Evolutionary conservation across 1,140 invertebrate species (phyloP), one percentile per base, ranked within the genome.

Genomic region (Drosophila fuyamai): DNA sequence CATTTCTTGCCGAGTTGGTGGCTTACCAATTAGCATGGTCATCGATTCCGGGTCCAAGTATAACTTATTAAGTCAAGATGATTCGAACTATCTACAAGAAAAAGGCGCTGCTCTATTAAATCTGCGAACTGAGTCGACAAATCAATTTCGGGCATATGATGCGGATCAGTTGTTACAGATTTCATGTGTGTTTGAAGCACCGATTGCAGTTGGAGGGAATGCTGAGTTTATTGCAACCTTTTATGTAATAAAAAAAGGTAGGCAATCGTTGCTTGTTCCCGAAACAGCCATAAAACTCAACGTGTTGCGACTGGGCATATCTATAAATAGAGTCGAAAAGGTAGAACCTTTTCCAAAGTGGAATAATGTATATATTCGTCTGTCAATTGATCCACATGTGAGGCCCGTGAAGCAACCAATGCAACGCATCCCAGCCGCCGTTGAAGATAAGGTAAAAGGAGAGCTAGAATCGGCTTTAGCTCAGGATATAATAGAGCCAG

Each of bases 161-260:
- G 35, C 12, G 51, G 51, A 54, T 23, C 35, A 54, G 51, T n/a
- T 54, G 16, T 23, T 54, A 54, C 35, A 40, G 35, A 54, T 54
- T 23, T 54, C 16, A 38, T 38, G 51, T 54, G 51, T 54, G 35
- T 54, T 54, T 54, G 51, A 54, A 23, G 51, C 51, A 54, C 16
- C 16, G 16, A 54, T 54, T 54, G 35, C 51, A 54, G 35, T 40
- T 54, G 35, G 16, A 54, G 35, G 35, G 6, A 54, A 54, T 38
- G 51, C 29, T 51, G 29, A 51, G 29, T 35, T 29, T 5, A 51
- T 51, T 5, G 29, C 29, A 35, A 35, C 29, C 14, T 51, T 51
- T 47, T 47, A 44, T n/a, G n/a, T n/a, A n/a, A n/a, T n/a, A n/a
- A n/a, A n/a, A n/a, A n/a, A n/a, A n/a, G n/a, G n/a, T n/a, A n/a